Conservation (phyloP, 2,113 vertebrate species). For the Excalfactoria chinensis region DNA sequence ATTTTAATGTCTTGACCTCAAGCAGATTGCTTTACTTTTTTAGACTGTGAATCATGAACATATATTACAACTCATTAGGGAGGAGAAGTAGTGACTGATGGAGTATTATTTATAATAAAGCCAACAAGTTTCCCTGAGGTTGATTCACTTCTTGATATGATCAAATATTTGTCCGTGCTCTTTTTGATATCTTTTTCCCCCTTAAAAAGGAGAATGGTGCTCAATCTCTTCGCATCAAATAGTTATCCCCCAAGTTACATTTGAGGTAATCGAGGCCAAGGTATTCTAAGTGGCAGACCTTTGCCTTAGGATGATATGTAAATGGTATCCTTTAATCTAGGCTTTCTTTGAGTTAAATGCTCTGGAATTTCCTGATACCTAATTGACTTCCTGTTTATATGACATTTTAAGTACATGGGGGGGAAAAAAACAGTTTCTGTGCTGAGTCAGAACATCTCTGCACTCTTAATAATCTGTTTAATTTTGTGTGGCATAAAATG, state of each 20-base stretch:
- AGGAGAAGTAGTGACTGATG: background rate
- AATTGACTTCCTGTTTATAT: slow-evolving; percentile 73
- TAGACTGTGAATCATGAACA: background rate
- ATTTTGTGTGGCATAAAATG: background rate
- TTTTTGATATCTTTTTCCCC: background rate
- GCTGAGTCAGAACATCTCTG: slow-evolving; percentile 66
- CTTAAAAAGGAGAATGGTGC: background rate
- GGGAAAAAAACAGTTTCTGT: slow-evolving; percentile 57
- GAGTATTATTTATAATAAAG: background rate
- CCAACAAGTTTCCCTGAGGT: background rate
- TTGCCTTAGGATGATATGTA: slow-evolving; percentile 53
- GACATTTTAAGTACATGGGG: slow-evolving; percentile 65
- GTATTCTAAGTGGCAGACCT: slow-evolving; percentile 40
- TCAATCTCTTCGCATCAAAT: background rate
- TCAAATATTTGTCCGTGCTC: background rate
- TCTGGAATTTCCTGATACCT: slow-evolving; percentile 73
- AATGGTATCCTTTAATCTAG: slow-evolving; percentile 48
- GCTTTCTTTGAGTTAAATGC: slow-evolving; percentile 58
- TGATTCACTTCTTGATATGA: slow-evolving; percentile 13
- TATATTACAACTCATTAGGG: background rate
- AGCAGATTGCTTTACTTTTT: background rate
- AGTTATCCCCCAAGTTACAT: background rate
- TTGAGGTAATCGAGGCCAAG: slow-evolving; percentile 25
- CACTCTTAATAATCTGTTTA: slow-evolving; percentile 7
- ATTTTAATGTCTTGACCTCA: background rate